Percentiles rank a stretch among this genome's conserved stretches.
These are phyloP conservation scores for Orius insidiosus DNA, from an alignment of 1,140 invertebrate species.

Conservation along the genomic window DNA sequence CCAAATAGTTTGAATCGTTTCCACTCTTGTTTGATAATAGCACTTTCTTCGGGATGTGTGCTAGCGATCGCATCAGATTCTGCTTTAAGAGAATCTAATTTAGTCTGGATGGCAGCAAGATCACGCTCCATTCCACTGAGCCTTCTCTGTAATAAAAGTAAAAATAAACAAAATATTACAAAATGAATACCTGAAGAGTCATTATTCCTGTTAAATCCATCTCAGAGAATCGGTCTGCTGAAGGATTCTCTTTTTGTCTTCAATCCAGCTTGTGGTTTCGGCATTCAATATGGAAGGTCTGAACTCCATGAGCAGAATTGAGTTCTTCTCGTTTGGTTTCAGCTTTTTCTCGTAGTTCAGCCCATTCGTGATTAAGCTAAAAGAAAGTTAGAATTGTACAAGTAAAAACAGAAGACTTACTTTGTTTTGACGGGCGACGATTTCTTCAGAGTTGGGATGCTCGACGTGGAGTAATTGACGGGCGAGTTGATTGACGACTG, in stretches of 20 bases:
- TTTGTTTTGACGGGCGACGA: conserved; percentile 73
- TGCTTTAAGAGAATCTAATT: conserved; percentile 78
- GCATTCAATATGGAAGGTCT: conserved; percentile 99
- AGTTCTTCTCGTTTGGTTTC: conserved; percentile 88
- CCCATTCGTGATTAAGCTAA: conserved; percentile 69
- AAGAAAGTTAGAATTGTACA: not conserved
- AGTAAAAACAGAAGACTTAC: conserved; percentile 26
- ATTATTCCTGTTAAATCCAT: conserved; percentile 85
- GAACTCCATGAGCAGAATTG: conserved; percentile 89
- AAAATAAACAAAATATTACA: conserved; percentile 1
- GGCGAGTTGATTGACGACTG: conserved; percentile 92
- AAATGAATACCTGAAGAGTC: conserved; percentile 53
- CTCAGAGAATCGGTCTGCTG: conserved; percentile 69
- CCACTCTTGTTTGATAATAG: conserved; percentile 79
- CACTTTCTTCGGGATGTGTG: conserved; percentile 92
- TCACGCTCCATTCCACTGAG: conserved; percentile 97
- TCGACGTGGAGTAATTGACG: conserved; percentile 87
- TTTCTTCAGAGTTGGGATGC: conserved; percentile 93
- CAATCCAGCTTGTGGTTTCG: conserved; percentile 98
- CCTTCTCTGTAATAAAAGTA: conserved; percentile 44
- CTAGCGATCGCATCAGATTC: conserved; percentile 82
- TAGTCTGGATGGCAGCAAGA: conserved; percentile 93
- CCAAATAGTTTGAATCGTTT: conserved; percentile 82
- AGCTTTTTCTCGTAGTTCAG: conserved; percentile 70
- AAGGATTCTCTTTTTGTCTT: conserved; percentile 95